Percentiles rank a stretch among this genome's conserved stretches.
These are phyloP conservation scores for Pedetes capensis DNA, from an alignment of 2,113 vertebrate species.

Conservation along the genomic window DNA sequence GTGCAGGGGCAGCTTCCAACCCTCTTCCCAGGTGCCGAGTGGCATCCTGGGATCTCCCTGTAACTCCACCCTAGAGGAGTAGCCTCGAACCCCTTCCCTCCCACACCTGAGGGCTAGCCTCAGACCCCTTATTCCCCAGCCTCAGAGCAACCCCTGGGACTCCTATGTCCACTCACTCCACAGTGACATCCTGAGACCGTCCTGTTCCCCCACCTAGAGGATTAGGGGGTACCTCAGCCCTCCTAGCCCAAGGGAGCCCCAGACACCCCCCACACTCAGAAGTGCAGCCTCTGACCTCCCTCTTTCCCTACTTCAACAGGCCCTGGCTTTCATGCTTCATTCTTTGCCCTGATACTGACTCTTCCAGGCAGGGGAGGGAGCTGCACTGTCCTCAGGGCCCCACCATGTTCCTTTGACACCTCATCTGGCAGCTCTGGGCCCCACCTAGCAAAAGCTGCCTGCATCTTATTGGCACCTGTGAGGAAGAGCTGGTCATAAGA, in stretches of 20 bases:
- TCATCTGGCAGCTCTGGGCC: background rate
- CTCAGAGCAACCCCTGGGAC: background rate
- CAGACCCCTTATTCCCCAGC: background rate
- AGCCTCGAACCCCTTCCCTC: background rate
- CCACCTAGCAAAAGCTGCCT: background rate
- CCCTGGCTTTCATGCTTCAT: background rate
- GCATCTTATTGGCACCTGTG: background rate
- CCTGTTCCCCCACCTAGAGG: background rate
- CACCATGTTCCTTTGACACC: background rate
- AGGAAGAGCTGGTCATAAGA: background rate
- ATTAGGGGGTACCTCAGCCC: fast-evolving
- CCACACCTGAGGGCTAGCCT: background rate
- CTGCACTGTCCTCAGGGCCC: background rate
- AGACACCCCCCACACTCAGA: background rate
- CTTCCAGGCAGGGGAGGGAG: fast-evolving
- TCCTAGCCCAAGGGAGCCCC: too few species aligned
- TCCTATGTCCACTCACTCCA: background rate
- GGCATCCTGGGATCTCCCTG: background rate
- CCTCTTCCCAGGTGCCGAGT: background rate
- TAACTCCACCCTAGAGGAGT: background rate
- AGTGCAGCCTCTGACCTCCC: background rate
- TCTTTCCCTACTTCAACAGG: background rate
- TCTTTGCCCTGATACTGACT: background rate
- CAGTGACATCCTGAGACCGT: background rate
- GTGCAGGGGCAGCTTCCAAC: fast-evolving